Evolutionary conservation across 2,888 invertebrate genomes (phyloP).

Genomic region (Anorthoa munda): DNA sequence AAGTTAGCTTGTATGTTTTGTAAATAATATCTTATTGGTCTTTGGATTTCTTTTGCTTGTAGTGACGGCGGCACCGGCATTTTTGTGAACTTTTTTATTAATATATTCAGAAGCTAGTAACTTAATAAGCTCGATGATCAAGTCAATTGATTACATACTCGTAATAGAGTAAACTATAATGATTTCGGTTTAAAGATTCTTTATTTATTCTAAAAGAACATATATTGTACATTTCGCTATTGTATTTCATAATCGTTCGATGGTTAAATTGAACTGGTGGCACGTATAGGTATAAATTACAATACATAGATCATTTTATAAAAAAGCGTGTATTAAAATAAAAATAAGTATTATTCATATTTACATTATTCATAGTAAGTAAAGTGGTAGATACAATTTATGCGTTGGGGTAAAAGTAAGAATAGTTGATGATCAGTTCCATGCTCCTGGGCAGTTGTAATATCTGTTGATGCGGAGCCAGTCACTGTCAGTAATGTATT

Average conservation of each 20-base stretch:
- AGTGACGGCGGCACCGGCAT: conserved; percentile 56
- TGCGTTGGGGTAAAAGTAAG: not conserved
- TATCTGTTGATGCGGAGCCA: conserved; percentile 88
- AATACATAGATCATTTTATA: not conserved
- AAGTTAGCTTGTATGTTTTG: conserved; percentile 84
- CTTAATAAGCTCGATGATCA: conserved; percentile 19
- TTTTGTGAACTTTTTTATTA: conserved; percentile 64
- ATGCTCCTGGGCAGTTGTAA: conserved; percentile 87
- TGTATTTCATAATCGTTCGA: no score
- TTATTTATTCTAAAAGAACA: no score
- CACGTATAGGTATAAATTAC: no score
- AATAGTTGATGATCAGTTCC: conserved; percentile 70
- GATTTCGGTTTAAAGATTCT: no score
- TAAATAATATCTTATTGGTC: conserved; percentile 85
- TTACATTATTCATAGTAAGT: conserved; percentile 9
- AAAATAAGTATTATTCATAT: conserved; percentile 4
- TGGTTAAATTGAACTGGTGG: no score
- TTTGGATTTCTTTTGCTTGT: conserved; percentile 68
- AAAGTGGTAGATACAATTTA: not conserved
- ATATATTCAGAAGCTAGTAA: conserved; percentile 15
- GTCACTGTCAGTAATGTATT: conserved; percentile 86
- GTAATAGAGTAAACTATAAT: no score
- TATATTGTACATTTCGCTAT: no score
- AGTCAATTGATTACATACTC: conserved; percentile 1
- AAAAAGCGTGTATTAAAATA: conserved; percentile 39